Evolutionary conservation across 1,140 invertebrate species (phyloP), one percentile per base, ranked within the genome.

Genomic region (Leguminivora glycinivorella): DNA sequence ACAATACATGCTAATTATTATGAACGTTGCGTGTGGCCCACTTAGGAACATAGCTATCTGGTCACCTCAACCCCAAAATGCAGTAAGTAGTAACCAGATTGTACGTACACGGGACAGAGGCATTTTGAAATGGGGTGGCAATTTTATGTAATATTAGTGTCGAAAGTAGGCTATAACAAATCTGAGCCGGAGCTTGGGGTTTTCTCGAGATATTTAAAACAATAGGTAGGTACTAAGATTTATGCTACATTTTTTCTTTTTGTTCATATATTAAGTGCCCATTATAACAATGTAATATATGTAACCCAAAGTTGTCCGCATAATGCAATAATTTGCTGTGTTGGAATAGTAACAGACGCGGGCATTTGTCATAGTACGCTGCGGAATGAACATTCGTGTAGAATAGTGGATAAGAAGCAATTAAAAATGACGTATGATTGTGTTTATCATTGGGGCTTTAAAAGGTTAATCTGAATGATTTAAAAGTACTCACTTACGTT

Each of bases 1-100:
- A 43, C 40, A 43, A 43, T 43, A 43, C 4, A 43, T 17, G 40
- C 40, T 43, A 43, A 43, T 43, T 43, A 43, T 43, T 43, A 43
- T 43, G 40, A 43, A 43, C 40, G 40, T 43, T 17, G 40, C n/a
- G n/a, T 43, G n/a, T 43, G 40, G 40, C 40, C 40, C 40, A 43
- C 40, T 43, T 43, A 17, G 40, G n/a, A 4, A 43, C 38, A 43
- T 43, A 43, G 14, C 14, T 43, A 4, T 43, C 17, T 5, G 4
- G 4, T 2, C 34, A 12, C 9, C 40, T 17, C 4, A 17, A 17
- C 14, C 14, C 17, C 4, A 6, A 43, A 43, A 43, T 7, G 40
- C 40, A 43, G n/a, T 43, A 43, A 43, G 40, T 17, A 43, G 40
- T 43, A 12, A 40, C 14, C 4, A 43, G 0, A 17, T 43, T 43